phyloP scores from a whole-genome alignment of 2,113 vertebrate genomes.

The Siphamia tubifer region DNA sequence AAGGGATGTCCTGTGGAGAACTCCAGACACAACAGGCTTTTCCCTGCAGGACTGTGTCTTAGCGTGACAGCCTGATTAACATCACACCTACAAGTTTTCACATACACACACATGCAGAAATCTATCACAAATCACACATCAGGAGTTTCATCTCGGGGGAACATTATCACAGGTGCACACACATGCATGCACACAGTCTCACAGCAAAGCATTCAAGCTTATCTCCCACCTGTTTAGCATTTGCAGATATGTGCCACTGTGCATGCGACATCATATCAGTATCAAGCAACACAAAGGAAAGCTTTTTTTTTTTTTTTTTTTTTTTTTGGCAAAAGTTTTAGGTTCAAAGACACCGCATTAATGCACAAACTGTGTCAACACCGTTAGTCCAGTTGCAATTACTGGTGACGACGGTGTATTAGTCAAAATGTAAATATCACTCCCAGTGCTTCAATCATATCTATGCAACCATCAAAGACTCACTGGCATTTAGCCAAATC shows the following conservation, averaged over 20 bases:
- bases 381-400: constrained; percentile 9
- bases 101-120: constrained; percentile 17
- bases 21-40: constrained; percentile 61
- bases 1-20: constrained; percentile 55
- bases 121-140: constrained; percentile 34
- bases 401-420: background rate
- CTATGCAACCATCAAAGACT: constrained; percentile 30
- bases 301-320: too few relatives aligned
- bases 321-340: constrained; percentile 1
- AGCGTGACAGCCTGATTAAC: constrained; percentile 69
- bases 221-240: constrained; percentile 68
- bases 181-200: constrained; percentile 10
- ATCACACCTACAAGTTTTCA: constrained; percentile 39
- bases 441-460: constrained; percentile 28
- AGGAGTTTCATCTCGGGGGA: constrained; percentile 48
- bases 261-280: constrained; percentile 31
- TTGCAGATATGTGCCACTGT: constrained; percentile 27
- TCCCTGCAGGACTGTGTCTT: constrained; percentile 62
- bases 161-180: constrained; percentile 44
- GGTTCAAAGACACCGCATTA: background rate
- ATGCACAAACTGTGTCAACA: background rate
- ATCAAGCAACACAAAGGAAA: constrained; percentile 43
- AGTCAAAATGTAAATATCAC: constrained; percentile 46
- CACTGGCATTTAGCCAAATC: constrained; percentile 62
- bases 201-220: constrained; percentile 57